A percentile compares a stretch with the other conserved stretches of the same genome.
Conservation (phyloP, 2,888 invertebrate genomes). For the Antheraea yamamai region DNA sequence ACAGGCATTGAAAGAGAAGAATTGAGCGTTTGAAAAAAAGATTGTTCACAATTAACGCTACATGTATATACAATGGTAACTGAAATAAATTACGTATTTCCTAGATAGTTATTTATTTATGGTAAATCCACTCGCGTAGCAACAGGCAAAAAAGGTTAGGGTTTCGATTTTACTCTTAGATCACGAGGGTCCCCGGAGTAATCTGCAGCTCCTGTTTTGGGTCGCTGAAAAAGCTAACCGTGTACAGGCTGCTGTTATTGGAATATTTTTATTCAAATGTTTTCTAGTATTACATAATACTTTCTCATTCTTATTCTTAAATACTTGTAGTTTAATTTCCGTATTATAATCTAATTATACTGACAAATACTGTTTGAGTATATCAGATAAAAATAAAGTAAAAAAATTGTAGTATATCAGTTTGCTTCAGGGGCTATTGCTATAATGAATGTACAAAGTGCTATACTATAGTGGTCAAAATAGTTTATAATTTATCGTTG, state of each 20-base stretch:
- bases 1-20: neutral
- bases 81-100: neutral
- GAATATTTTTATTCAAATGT: conserved; percentile 27
- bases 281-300: neutral
- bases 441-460: conserved; percentile 41
- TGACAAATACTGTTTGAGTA: conserved; percentile 40
- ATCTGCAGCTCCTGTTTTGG: conserved; percentile 75
- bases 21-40: no score
- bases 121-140: neutral
- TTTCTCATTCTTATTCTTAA: neutral
- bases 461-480: conserved; percentile 54
- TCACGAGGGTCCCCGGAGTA: conserved; percentile 69
- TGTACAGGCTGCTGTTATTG: conserved; percentile 67
- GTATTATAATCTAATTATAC: conserved; percentile 51
- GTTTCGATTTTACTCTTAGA: neutral
- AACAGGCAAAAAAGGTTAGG: neutral
- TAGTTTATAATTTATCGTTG: neutral
- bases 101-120: neutral
- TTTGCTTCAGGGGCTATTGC: conserved; percentile 61
- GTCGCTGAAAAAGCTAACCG: conserved; percentile 73
- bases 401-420: conserved; percentile 1
- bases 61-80: neutral
- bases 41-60: neutral
- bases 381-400: conserved; percentile 1
- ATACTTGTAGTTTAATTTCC: conserved; percentile 24